Conservation (phyloP, 2,888 invertebrate genomes). For the Thera obeliscata region DNA sequence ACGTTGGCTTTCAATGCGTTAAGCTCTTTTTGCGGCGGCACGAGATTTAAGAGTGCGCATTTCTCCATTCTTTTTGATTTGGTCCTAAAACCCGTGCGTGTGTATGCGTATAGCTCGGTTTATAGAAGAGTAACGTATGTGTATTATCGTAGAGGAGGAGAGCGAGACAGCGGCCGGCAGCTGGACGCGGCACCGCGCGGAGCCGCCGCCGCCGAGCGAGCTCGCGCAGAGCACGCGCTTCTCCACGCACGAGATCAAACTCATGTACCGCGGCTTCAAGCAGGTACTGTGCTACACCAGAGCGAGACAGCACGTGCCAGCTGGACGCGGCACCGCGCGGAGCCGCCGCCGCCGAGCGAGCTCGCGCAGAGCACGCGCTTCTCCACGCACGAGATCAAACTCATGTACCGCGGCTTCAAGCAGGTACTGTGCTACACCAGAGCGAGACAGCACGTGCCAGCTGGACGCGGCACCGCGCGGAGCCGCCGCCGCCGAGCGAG, state of each 20-base stretch:
- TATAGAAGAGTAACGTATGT: too few species aligned
- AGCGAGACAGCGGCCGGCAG: conserved; percentile 71
- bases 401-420: conserved; percentile 96
- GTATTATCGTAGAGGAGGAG: conserved; percentile 86
- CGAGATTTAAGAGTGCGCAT: too few species aligned
- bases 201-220: conserved; percentile 90
- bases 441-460: too few species aligned
- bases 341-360: conserved; percentile 90
- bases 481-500: conserved; percentile 90
- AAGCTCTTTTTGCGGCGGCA: too few species aligned
- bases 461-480: conserved; percentile 88
- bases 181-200: conserved; percentile 90
- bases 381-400: conserved; percentile 92
- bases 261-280: conserved; percentile 96
- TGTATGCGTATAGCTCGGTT: too few species aligned
- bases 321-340: conserved; percentile 88
- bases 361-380: conserved; percentile 92
- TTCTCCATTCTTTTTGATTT: too few species aligned
- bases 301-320: too few species aligned
- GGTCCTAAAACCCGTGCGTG: too few species aligned
- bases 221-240: conserved; percentile 92
- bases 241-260: conserved; percentile 92
- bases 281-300: conserved; percentile 83
- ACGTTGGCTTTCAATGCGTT: too few species aligned
- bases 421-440: conserved; percentile 83